phyloP scores from a whole-genome alignment of 2,888 invertebrate genomes.

The Neoascia interrupta region DNA sequence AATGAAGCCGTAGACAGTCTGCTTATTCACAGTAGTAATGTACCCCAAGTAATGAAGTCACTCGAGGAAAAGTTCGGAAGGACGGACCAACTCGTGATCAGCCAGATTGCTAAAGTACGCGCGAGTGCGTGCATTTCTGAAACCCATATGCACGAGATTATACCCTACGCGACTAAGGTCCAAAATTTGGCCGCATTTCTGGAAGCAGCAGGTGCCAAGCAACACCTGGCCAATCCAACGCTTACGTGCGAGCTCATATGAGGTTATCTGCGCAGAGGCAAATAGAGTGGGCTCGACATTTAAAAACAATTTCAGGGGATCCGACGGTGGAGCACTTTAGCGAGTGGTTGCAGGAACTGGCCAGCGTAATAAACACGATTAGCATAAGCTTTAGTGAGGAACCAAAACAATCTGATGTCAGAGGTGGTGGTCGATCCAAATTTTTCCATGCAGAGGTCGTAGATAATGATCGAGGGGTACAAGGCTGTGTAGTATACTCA shows the following conservation, averaged over 20 bases:
- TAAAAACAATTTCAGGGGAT: neutral
- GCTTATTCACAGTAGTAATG: slow-evolving; percentile 32
- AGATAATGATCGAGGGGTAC: neutral
- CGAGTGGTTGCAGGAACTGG: slow-evolving; percentile 43
- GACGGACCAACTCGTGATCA: slow-evolving; percentile 1
- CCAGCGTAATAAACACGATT: slow-evolving; percentile 17
- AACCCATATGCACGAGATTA: slow-evolving; percentile 27
- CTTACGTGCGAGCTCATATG: slow-evolving; percentile 43
- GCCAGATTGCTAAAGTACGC: slow-evolving; percentile 25
- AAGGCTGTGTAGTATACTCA: neutral
- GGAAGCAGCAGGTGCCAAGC: slow-evolving; percentile 23
- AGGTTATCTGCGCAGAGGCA: slow-evolving; percentile 38
- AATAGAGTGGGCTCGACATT: slow-evolving; percentile 34
- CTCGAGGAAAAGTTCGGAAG: slow-evolving; percentile 1
- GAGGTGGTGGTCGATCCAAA: neutral
- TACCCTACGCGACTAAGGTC: slow-evolving; percentile 50
- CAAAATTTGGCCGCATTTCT: slow-evolving; percentile 52
- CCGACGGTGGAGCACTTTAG: slow-evolving; percentile 38
- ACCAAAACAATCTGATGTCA: neutral
- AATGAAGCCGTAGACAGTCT: slow-evolving; percentile 44
- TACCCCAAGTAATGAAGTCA: neutral
- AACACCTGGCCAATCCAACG: slow-evolving; percentile 51
- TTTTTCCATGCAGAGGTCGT: slow-evolving; percentile 11
- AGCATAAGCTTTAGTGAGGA: slow-evolving; percentile 12
- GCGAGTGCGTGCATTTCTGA: slow-evolving; percentile 21